Evolutionary conservation across 2,888 invertebrate genomes (phyloP), one percentile per base, ranked within the genome.

Genomic region (Eumacrocentrus americanus): DNA sequence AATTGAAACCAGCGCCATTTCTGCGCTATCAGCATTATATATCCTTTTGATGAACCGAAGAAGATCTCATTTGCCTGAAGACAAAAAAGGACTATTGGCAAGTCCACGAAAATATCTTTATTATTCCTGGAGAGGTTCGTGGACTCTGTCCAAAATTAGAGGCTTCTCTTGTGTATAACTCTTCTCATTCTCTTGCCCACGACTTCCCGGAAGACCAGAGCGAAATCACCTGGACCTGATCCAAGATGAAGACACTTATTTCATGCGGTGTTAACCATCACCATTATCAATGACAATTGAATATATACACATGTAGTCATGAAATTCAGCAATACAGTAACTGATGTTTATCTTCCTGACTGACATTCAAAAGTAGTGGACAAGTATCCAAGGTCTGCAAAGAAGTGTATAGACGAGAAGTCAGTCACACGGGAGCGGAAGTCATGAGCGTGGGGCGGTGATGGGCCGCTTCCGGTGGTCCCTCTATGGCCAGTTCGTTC

Each of bases 381-480:
- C 12, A 14, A 16, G 25, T n/a, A n/a, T n/a, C n/a, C n/a, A n/a
- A n/a, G n/a, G n/a, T n/a, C n/a, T n/a, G n/a, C n/a, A 9, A n/a
- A 12, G 11, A 3, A 50, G 16, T 51, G 16, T 51, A 35, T 16
- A 37, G 9, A 40, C 11, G 53, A 54, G 42, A 60, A 60, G 60
- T 60, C 55, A 60, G 60, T 60, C 68, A 68, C 68, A 68, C 63
- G 65, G 64, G 70, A 72, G 70, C 74, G 77, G 76, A 76, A 75
- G 75, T 71, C 65, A 72, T 53, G 72, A 72, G 73, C 75, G 73
- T 73, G 75, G 75, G 75, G 72, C 74, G 73, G 75, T 77, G 76
- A 77, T 77, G 77, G 75, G 76, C 72, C 72, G 67, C 73, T 77
- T 77, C 77, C 77, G 76, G 74, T 75, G 71, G 72, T 76, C 72